These are phyloP conservation scores for Drosophila takahashii DNA, from an alignment of 1,140 invertebrate species.

Conservation along the genomic window DNA sequence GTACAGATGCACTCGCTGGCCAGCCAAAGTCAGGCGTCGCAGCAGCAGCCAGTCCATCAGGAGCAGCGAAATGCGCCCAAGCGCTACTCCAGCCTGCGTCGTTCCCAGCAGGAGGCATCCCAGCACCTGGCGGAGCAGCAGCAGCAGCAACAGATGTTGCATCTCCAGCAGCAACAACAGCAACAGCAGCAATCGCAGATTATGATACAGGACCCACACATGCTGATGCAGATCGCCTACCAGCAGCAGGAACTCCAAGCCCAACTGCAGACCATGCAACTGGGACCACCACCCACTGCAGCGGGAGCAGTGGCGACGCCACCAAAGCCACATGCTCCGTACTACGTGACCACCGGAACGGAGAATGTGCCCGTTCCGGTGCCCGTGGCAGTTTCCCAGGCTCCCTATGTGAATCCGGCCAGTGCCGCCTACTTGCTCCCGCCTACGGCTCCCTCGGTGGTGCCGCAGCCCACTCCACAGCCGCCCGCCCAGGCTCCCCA, in stretches of 20 bases:
- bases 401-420: constrained; percentile 65
- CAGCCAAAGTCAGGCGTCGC: constrained; percentile 68
- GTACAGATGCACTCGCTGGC: constrained; percentile 82
- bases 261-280: constrained; percentile 73
- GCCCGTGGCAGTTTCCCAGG: constrained; percentile 48
- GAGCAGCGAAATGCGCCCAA: constrained; percentile 86
- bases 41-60: constrained; percentile 82
- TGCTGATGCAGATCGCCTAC: constrained; percentile 80
- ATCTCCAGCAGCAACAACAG: constrained; percentile 67
- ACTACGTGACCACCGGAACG: constrained; percentile 75
- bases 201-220: constrained; percentile 76
- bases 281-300: constrained; percentile 48
- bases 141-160: constrained; percentile 69
- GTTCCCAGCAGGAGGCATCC: constrained; percentile 84
- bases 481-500: constrained; percentile 47
- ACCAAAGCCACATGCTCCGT: constrained; percentile 69
- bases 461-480: constrained; percentile 33
- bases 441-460: constrained; percentile 55
- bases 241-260: constrained; percentile 81
- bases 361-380: constrained; percentile 60
- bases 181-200: constrained; percentile 67
- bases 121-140: constrained; percentile 64
- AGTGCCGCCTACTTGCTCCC: constrained; percentile 65
- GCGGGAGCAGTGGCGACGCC: constrained; percentile 26
- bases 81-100: constrained; percentile 90